Conservation (phyloP, 1,140 invertebrate genomes). For the Cydia pomonella region DNA sequence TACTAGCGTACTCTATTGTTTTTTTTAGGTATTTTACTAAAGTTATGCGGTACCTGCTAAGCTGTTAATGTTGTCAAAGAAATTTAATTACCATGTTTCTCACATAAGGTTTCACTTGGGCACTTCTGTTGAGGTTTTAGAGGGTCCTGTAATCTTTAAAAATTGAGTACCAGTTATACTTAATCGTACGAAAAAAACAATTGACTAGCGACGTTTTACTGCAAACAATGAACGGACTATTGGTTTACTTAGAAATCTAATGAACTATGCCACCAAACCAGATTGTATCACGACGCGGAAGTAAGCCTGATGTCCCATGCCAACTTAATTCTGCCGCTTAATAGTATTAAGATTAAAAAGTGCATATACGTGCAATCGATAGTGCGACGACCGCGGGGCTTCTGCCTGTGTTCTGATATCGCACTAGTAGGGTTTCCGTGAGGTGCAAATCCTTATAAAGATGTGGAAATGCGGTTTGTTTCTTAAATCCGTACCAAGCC, state of each 20-base stretch:
- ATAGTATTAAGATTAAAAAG: constrained; percentile 12
- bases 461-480: neutral
- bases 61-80: too few relatives aligned
- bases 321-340: neutral
- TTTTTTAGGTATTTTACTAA: neutral
- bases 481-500: too few relatives aligned
- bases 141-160: too few relatives aligned
- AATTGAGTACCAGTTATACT: too few relatives aligned
- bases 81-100: too few relatives aligned
- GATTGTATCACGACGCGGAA: neutral
- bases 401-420: constrained; percentile 35
- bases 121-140: too few relatives aligned
- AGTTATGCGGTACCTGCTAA: too few relatives aligned
- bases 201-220: neutral
- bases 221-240: neutral
- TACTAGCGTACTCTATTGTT: constrained; percentile 13
- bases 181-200: too few relatives aligned
- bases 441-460: constrained; percentile 21
- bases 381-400: neutral
- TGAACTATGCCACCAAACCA: neutral
- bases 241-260: too few relatives aligned
- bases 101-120: too few relatives aligned
- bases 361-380: constrained; percentile 17
- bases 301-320: neutral
- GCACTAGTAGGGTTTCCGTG: constrained; percentile 17